Conservation (phyloP, 1,140 invertebrate genomes). For the Cydia splendana region DNA sequence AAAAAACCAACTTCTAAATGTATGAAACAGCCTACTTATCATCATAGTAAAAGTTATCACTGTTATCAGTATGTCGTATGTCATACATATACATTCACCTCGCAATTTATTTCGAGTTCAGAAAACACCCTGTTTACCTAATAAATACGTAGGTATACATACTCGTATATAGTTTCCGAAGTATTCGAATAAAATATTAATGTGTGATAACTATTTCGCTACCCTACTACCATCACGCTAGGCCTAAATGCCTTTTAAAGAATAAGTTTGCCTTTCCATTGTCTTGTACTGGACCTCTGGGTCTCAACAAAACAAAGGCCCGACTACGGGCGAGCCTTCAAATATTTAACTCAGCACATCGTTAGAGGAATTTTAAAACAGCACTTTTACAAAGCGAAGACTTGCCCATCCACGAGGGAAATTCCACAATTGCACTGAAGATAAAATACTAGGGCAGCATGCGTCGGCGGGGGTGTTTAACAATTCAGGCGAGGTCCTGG, state of each 20-base stretch:
- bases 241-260: background rate
- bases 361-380: slow-evolving; percentile 33
- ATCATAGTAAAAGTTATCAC: too few relatives aligned
- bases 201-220: too few relatives aligned
- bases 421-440: slow-evolving; percentile 20
- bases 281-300: background rate
- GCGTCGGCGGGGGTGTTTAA: slow-evolving; percentile 49
- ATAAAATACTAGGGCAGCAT: slow-evolving; percentile 48
- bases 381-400: slow-evolving; percentile 11
- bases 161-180: too few relatives aligned
- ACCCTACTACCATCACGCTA: too few relatives aligned
- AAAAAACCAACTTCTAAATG: too few relatives aligned
- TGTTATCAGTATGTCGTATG: too few relatives aligned
- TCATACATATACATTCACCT: too few relatives aligned
- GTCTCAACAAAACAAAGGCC: slow-evolving; percentile 16
- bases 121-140: too few relatives aligned
- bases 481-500: slow-evolving; percentile 48
- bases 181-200: too few relatives aligned
- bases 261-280: background rate
- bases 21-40: too few relatives aligned
- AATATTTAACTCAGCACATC: slow-evolving; percentile 23
- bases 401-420: slow-evolving; percentile 15
- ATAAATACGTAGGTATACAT: too few relatives aligned
- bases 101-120: too few relatives aligned
- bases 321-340: background rate